Evolutionary conservation across 2,113 vertebrate genomes (phyloP), one percentile per base, ranked within the genome.

Genomic region (Oenanthe oenanthe): DNA sequence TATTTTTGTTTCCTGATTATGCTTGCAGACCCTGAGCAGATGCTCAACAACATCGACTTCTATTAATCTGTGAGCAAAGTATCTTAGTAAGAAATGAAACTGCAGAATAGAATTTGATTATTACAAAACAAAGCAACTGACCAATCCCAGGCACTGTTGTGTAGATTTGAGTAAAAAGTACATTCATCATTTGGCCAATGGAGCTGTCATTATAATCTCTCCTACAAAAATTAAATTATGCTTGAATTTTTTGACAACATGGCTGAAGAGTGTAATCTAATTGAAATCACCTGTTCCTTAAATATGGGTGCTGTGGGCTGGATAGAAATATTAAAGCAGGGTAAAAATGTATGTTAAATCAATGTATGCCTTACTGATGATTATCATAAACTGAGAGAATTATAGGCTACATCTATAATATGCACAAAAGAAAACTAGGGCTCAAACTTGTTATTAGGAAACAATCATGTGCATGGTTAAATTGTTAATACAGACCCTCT

Each of bases 391-490:
- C 4, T 63, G 25, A 17, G 7, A 71, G 43, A 75, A 34, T 63
- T 42, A 22, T 4, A 47, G 12, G 9, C 12, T 73, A 29, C 3
- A 18, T 31, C 15, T 57, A 7, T n/a, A 65, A 63, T 13, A 34
- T 12, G 14, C 8, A 4, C 43, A 32, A 81, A 13, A 70, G 10
- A 5, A 87, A 91, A 62, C 3, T 26, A 42, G 2, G 4, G 11
- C 17, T 84, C 20, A 57, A 29, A 65, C 8, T 48, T 65, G 9
- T 4, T 13, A 31, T 5, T 51, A 21, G 8, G 8, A 71, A 84
- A 20, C 4, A 57, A n/a, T 1, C 1, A 2, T 8, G 5, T 29
- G 17, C 13, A 15, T 0, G 1, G 6, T 70, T 70, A 22, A 5
- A 25, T 10, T 56, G 22, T 60, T 56, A 47, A 51, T 14, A 61